Base-by-base conservation (phyloP, 2,113 vertebrate genomes). In the Ochotona princeps region DNA sequence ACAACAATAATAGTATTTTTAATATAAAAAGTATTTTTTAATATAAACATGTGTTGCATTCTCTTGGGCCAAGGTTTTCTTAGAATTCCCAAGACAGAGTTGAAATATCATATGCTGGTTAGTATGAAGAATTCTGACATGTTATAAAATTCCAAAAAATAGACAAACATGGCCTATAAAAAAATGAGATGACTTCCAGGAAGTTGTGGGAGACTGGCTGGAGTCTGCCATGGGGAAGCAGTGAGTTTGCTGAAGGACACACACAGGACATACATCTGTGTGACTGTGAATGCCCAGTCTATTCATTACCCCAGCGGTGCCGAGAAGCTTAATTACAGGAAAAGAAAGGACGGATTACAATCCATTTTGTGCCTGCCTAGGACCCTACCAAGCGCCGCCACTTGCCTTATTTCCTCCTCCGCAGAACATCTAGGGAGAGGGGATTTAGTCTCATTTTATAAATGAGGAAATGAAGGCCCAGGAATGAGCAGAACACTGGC, bases 211-310 rank as follows among this genome's bases (percentile, higher is more conserved):
- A 80, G 30, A 44, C 57, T 49, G 2, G 32, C 30, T 21, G 26
- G 38, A 17, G 32, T 5, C n/a, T 6, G 8, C 38, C 51, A 14
- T 44, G 5, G 0, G 23, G 28, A 23, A 61, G 13, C 25, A 12
- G 28, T 10, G 44, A 38, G 13, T 67, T 57, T 49, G n/a, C 23
- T 28, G 14, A 61, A 73, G n/a, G 18, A 13, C 12, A 30, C 8
- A 12, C 47, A 6, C 8, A 1, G 21, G 49, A 25, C 69, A 35
- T 3, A 14, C 9, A 2, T 20, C 4, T 65, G 20, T 60, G 21
- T 72, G 30, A 17, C 49, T 12, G 5, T 2, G 73, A 75, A 6
- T 5, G 13, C 51, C 8, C 0, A 0, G 28, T 67, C 49, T 51
- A 7, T 57, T 51, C 51, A 11, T 91, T 26, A 2, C 17, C n/a